Conservation (phyloP, 2,113 vertebrate species). For the Oenanthe melanoleuca region DNA sequence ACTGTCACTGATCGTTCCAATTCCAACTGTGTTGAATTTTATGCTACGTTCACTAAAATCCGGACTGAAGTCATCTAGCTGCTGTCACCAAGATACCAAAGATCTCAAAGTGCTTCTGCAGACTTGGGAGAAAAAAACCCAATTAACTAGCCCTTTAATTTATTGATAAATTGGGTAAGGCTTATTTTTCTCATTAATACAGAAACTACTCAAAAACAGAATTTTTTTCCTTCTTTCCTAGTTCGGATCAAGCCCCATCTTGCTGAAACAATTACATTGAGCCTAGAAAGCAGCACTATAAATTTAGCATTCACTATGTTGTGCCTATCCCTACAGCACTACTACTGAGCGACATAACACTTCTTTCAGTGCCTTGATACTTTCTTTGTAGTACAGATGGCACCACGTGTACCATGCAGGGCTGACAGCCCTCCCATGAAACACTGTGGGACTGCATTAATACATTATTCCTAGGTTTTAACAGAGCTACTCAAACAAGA, state of each 20-base stretch:
- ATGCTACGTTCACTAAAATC: neutral
- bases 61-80: neutral
- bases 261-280: neutral
- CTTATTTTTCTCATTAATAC: conserved; percentile 3
- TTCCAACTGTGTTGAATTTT: neutral
- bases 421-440: neutral
- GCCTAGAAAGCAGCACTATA: neutral
- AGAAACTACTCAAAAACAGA: conserved; percentile 9
- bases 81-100: neutral
- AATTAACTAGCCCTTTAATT: neutral
- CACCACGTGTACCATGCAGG: neutral
- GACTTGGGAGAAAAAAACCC: neutral
- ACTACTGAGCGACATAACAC: neutral
- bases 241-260: neutral
- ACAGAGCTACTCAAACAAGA: neutral
- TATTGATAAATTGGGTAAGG: conserved; percentile 12
- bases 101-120: neutral
- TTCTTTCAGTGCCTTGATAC: neutral
- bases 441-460: neutral
- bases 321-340: conserved; percentile 3
- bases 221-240: neutral
- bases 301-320: neutral
- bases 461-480: neutral
- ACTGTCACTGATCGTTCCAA: neutral
- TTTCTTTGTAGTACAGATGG: conserved; percentile 20